phyloP scores from a whole-genome alignment of 2,797 vertebrate genomes.

The Cichlasoma orientale region DNA sequence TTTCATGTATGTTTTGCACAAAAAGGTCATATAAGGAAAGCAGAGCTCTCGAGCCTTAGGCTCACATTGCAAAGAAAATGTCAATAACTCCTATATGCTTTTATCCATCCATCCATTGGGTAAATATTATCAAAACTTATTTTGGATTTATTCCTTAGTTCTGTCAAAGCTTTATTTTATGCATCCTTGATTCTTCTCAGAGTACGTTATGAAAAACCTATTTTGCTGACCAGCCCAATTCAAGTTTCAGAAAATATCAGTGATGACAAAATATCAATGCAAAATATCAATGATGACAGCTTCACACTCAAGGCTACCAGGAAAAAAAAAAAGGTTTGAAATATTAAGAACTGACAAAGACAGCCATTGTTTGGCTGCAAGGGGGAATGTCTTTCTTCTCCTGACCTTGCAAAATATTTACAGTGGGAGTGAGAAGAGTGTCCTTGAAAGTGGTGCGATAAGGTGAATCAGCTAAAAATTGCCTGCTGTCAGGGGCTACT shows the following conservation, averaged over 20 bases:
- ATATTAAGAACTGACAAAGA: conserved; percentile 14
- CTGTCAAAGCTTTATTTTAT: neutral
- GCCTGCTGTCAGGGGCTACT: conserved; percentile 43
- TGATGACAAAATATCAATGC: neutral
- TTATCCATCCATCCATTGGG: neutral
- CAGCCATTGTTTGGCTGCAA: conserved; percentile 17
- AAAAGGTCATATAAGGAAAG: neutral
- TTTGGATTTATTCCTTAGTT: neutral
- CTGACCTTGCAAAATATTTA: conserved; percentile 43
- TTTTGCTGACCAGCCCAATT: conserved; percentile 2
- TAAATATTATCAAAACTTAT: neutral
- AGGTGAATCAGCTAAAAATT: conserved; percentile 62
- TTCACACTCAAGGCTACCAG: conserved; percentile 14
- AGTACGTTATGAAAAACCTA: neutral
- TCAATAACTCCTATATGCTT: neutral
- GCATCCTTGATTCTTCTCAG: neutral
- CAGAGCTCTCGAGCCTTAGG: neutral
- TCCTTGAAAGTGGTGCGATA: conserved; percentile 57
- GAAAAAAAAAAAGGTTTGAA: neutral
- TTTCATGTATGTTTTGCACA: conserved; percentile 1
- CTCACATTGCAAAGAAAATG: neutral
- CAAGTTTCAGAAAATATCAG: conserved; percentile 20
- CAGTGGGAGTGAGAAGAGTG: conserved; percentile 20
- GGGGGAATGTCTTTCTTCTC: conserved; percentile 12
- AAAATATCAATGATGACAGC: neutral